Evolutionary conservation across 2,888 invertebrate genomes (phyloP), one percentile per base, ranked within the genome.

Genomic region (Cacoxenus indagator): DNA sequence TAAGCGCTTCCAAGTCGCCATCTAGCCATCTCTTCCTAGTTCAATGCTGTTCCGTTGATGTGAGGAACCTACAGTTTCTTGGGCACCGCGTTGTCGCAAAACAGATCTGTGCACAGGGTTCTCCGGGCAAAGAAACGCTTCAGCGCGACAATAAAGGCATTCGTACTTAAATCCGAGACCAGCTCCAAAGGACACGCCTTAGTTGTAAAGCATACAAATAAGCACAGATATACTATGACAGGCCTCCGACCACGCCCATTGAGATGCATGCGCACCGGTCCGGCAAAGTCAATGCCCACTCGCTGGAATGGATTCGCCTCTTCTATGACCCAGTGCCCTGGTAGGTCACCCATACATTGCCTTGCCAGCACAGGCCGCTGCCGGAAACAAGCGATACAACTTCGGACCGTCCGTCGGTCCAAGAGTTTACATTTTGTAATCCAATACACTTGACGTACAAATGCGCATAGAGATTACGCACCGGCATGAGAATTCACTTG

Each of bases 121-220:
- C n/a, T n/a, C n/a, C n/a, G n/a, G 0, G 27, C 69, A 6, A 70
- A 61, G 31, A 74, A 74, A 14, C 74, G 59, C 64, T 69, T 67
- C 1, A 70, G 24, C 19, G 70, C 70, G 0, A 64, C 64, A 4
- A 72, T 46, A 70, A 72, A 1, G n/a, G 65, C 71, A 11, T 70
- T 64, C 0, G 70, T 45, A 17, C 72, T 70, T 5, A 76, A 45
- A 11, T 70, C 71, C 4, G 65, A 62, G 8, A 72, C 73, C 5
- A 73, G 46, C 70, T 75, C 73, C 0, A 75, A 17, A 24, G 73
- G 74, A 8, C 73, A 64, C 2, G 74, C 74, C 57, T 75, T 73
- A 0, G 70, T 70, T 2, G 67, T 11, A 5, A 72, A 72, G 24
- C 67, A 72, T 4, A 70, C 68, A 3, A 73, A 75, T 4, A 72